Evolutionary conservation across 2,888 invertebrate species (phyloP), one percentile per base, ranked within the genome.

Genomic region (Acronicta psi): DNA sequence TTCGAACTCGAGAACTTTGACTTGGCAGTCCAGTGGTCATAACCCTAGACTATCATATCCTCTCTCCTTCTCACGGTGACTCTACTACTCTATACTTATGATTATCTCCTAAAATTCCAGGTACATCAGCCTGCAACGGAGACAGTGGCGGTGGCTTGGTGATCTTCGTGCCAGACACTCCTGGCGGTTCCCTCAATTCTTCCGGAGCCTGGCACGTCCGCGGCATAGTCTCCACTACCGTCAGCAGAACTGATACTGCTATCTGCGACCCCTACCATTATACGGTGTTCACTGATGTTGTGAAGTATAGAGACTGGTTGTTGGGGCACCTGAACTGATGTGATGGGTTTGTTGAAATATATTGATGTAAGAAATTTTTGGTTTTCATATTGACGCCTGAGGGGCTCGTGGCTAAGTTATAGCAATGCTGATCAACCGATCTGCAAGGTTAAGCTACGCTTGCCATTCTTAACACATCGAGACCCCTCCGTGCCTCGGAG

Each of bases 61-160:
- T n/a, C n/a, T n/a, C n/a, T n/a, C n/a, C n/a, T n/a, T n/a, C n/a
- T n/a, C n/a, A n/a, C n/a, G n/a, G n/a, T n/a, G n/a, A n/a, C n/a
- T n/a, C n/a, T n/a, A n/a, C n/a, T n/a, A n/a, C n/a, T n/a, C n/a
- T n/a, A n/a, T n/a, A n/a, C n/a, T n/a, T n/a, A n/a, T n/a, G n/a
- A n/a, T n/a, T 34, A 5, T 6, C 34, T n/a, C 6, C 34, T 6
- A n/a, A 25, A 38, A 14, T 79, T 78, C 9, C 62, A 83, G 93
- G 92, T 8, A 92, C 87, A 4, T 94, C 94, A 53, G 91, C 92
- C 6, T 95, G 95, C 65, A 94, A 94, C 40, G 95, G 94, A 1
- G 94, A 94, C 66, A 94, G 94, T 50, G 95, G 95, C 1, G 93
- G 94, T 38, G 95, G 92, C 0, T 87, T 94, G 66, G 70, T 86